Evolutionary conservation across 2,888 invertebrate species (phyloP), one percentile per base, ranked within the genome.

Genomic region (Spodoptera littoralis): DNA sequence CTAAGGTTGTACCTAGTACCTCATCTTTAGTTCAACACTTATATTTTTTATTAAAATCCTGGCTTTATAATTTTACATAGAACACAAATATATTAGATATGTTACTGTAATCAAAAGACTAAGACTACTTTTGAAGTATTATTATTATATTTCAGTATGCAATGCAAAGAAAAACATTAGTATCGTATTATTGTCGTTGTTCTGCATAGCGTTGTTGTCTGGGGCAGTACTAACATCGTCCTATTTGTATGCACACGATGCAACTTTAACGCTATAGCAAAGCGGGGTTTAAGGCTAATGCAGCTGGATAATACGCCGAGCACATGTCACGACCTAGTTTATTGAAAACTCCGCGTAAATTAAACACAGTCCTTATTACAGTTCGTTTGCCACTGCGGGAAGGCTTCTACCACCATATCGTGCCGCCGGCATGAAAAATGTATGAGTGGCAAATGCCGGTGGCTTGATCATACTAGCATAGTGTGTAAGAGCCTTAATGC

Each of bases 211-310:
- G 8, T 11, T 52, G 6, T 49, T 22, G 13, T 12, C 47, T 9
- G 9, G 27, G 6, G 36, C 41, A 56, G 24, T n/a, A 49, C 30
- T 4, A 22, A 18, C 55, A 51, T 46, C 49, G 30, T 48, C 27
- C 24, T 57, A 60, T 69, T 62, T 66, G 42, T 60, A 60, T 69
- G 66, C 66, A 69, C 53, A 60, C n/a, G 53, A 27, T 64, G 68
- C 62, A 65, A 55, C 65, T 60, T 55, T 51, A 64, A 44, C 52
- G 56, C 48, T 47, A 48, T 2, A 50, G 42, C 2, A 18, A 24
- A 60, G 42, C 46, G 18, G n/a, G 49, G 43, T 42, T 60, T 60
- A 61, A 65, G 44, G 62, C 51, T 54, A 61, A 56, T 60, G 50
- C 55, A 54, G 36, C 50, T 43, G 52, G 50, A 41, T 50, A 46